Evolutionary conservation across 2,797 vertebrate species (phyloP).

Genomic region (Peromyscus melanophrys): DNA sequence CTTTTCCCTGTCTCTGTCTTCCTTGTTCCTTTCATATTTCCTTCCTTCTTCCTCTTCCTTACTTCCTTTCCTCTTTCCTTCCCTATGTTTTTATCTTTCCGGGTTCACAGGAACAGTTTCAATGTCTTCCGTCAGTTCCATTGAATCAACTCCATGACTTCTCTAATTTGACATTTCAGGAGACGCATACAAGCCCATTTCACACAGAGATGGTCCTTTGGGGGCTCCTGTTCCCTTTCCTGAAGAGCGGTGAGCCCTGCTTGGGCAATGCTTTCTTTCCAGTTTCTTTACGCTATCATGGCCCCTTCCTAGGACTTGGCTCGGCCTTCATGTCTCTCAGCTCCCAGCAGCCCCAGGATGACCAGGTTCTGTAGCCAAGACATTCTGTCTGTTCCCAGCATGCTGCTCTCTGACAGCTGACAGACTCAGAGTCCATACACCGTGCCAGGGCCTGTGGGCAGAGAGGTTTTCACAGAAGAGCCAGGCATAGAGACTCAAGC

Average conservation of each 20-base stretch:
- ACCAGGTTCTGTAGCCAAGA: conserved; percentile 6
- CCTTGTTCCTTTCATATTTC: rapidly evolving
- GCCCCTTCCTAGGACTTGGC: background rate
- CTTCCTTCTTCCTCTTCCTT: too few relatives aligned
- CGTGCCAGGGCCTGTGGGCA: conserved; percentile 48
- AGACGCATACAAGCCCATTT: background rate
- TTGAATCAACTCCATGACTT: background rate
- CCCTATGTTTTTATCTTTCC: background rate
- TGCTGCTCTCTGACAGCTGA: conserved; percentile 4
- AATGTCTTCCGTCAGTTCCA: background rate
- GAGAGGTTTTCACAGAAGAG: background rate
- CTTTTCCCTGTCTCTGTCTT: background rate
- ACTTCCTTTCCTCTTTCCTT: background rate
- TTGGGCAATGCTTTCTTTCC: background rate
- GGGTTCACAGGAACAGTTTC: background rate
- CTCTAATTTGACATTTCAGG: background rate
- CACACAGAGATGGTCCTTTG: background rate
- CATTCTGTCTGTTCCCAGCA: conserved; percentile 5
- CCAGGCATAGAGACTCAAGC: background rate
- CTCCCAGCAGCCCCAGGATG: background rate
- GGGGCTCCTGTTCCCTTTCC: background rate
- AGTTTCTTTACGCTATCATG: background rate
- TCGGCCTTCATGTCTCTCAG: background rate
- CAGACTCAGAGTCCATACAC: background rate
- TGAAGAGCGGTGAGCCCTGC: background rate